Conservation (phyloP, 2,888 invertebrate genomes). For the Hirtodrosophila duncani region DNA sequence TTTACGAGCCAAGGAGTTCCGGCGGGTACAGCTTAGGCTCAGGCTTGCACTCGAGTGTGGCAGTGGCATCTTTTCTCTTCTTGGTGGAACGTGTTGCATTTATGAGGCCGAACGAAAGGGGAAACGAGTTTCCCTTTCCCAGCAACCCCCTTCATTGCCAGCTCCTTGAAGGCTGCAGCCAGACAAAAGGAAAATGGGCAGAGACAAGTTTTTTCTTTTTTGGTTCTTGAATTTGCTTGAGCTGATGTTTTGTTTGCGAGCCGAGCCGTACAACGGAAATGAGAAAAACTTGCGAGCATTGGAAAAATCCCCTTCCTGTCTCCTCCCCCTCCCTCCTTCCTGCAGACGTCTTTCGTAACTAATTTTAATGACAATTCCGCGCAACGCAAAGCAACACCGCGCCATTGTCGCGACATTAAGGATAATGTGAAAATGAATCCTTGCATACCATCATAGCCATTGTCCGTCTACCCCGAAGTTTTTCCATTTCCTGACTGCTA, state of each 20-base stretch:
- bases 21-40: not conserved
- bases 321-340: constrained; percentile 10
- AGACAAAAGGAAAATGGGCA: constrained; percentile 50
- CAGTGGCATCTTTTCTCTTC: constrained; percentile 21
- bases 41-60: constrained; percentile 28
- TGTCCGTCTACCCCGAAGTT: constrained; percentile 36
- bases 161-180: not conserved
- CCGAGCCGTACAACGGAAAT: constrained; percentile 50
- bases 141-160: constrained; percentile 17
- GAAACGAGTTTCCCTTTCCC: constrained; percentile 44
- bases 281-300: constrained; percentile 59
- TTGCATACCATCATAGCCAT: not conserved
- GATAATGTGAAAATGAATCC: constrained; percentile 31
- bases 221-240: too few species aligned
- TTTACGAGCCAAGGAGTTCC: constrained; percentile 48
- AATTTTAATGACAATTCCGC: constrained; percentile 72
- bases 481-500: constrained; percentile 22
- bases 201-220: constrained; percentile 50
- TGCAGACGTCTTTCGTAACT: constrained; percentile 50
- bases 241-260: too few species aligned
- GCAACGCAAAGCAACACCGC: constrained; percentile 34
- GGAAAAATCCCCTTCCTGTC: constrained; percentile 35
- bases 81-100: constrained; percentile 63
- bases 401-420: constrained; percentile 18
- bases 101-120: constrained; percentile 38